Conservation (phyloP, 1,140 invertebrate species). For the Paraescarpia echinospica region DNA sequence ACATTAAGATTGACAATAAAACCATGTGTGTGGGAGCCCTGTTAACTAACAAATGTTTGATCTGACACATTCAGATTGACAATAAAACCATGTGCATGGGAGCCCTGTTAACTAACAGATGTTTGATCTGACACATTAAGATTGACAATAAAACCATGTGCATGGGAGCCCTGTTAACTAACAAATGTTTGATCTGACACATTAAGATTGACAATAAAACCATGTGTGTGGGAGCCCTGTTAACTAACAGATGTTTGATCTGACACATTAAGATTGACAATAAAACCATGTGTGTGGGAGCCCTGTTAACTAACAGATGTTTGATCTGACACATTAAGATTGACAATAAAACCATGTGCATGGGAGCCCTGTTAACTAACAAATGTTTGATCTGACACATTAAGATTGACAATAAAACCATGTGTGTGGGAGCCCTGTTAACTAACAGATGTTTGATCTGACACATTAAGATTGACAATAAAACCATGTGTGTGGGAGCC, state of each 20-base stretch:
- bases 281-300: background rate
- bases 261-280: too few relatives aligned
- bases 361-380: background rate
- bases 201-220: too few relatives aligned
- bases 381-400: background rate
- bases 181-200: background rate
- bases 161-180: background rate
- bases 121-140: background rate
- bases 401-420: too few relatives aligned
- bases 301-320: background rate
- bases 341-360: too few relatives aligned
- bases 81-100: too few relatives aligned
- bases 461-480: too few relatives aligned
- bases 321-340: background rate
- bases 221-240: background rate
- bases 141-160: too few relatives aligned
- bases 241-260: background rate
- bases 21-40: background rate
- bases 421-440: background rate
- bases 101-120: background rate
- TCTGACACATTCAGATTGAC: too few relatives aligned
- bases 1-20: too few relatives aligned
- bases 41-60: background rate
- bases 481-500: background rate
- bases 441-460: background rate